Evolutionary conservation across 1,140 invertebrate species (phyloP), one percentile per base, ranked within the genome.

Genomic region (Streblospio benedicti): DNA sequence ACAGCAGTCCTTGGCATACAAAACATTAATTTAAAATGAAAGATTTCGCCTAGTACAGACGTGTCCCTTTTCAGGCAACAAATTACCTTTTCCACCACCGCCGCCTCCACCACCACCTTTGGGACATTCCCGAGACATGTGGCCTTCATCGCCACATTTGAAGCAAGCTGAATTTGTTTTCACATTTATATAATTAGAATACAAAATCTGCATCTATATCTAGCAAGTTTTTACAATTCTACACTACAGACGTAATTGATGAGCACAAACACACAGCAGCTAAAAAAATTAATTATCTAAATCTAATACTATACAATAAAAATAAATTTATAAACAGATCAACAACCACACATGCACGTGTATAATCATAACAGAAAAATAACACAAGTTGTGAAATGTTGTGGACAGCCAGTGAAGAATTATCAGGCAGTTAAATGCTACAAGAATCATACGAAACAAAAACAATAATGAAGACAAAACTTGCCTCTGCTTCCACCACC

Each of bases 121-220:
- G 28, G 66, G 63, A 57, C 65, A 69, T 4, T 69, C 69, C 52
- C 65, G 57, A 0, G 66, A 63, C 53, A 67, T 62, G 51, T 74
- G 71, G 20, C 74, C 72, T 14, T 67, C 63, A 57, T 75, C 68
- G 1, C 69, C 69, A 67, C 73, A 75, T 57, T 71, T 71, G 47
- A 54, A 72, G 63, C 67, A 69, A 9, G 33, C 56, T 20, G 53
- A 31, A 16, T 54, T n/a, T n/a, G n/a, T n/a, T n/a, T n/a, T n/a
- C n/a, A n/a, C n/a, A n/a, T n/a, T n/a, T n/a, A n/a, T n/a, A n/a
- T n/a, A n/a, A n/a, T n/a, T n/a, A n/a, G n/a, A n/a, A n/a, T n/a
- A n/a, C n/a, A n/a, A n/a, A n/a, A n/a, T n/a, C n/a, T n/a, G n/a
- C n/a, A n/a, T n/a, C n/a, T n/a, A n/a, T n/a, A n/a, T n/a, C n/a